Evolutionary conservation across 2,113 vertebrate species (phyloP).

Genomic region (Tragelaphus buxtoni): DNA sequence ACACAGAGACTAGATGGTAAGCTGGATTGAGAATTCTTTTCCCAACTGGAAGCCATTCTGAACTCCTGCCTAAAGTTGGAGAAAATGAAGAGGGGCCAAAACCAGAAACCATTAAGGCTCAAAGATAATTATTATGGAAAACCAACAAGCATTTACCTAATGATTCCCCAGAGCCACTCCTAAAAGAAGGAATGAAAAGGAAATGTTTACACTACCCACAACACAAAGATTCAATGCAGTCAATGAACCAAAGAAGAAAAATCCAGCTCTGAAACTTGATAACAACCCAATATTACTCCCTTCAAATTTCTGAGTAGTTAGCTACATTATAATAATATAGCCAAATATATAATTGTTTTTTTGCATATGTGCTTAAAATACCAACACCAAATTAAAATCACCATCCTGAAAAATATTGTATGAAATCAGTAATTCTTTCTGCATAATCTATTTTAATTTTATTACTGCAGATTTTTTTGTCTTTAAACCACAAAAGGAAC

Average conservation of each 20-base stretch:
- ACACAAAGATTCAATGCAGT: background rate
- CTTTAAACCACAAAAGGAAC: background rate
- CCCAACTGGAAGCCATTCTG: slow-evolving; percentile 53
- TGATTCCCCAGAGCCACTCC: slow-evolving; percentile 33
- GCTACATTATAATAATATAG: background rate
- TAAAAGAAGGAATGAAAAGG: slow-evolving; percentile 19
- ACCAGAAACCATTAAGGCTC: slow-evolving; percentile 45
- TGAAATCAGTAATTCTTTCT: background rate
- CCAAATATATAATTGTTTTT: background rate
- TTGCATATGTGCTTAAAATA: slow-evolving; percentile 1
- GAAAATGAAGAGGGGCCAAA: slow-evolving; percentile 32
- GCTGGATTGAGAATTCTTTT: slow-evolving; percentile 28
- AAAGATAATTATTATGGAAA: slow-evolving; percentile 55
- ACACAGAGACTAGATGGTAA: slow-evolving; percentile 56
- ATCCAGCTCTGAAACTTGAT: background rate
- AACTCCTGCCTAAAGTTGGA: slow-evolving; percentile 31
- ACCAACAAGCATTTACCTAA: slow-evolving; percentile 39
- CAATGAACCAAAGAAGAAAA: slow-evolving; percentile 39
- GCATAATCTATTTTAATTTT: slow-evolving; percentile 6
- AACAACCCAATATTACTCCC: background rate
- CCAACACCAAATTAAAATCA: background rate
- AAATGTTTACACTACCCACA: slow-evolving; percentile 4
- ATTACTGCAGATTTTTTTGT: background rate
- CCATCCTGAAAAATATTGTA: background rate
- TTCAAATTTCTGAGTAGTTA: slow-evolving; percentile 22